Conservation (phyloP, 92 coral and sea anemone genomes). For the Epizoanthus stellaris region DNA sequence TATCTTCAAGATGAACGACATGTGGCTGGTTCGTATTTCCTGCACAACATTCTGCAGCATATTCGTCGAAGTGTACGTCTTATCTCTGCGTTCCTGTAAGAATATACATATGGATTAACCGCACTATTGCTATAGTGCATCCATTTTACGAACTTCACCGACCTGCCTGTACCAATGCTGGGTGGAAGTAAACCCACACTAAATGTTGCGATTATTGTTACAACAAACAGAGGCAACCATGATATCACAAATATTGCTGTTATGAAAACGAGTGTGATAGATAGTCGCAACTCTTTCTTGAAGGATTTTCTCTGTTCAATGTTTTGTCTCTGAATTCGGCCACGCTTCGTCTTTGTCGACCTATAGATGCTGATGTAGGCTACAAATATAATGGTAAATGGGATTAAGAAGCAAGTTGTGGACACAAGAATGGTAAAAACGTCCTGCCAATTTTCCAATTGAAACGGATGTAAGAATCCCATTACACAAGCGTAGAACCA, state of each 20-base stretch:
- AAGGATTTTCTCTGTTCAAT: conserved; percentile 46
- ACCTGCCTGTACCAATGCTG: conserved; percentile 58
- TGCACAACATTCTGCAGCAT: conserved; percentile 49
- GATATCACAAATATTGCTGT: conserved; percentile 78
- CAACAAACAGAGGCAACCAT: conserved; percentile 82
- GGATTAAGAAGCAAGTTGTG: conserved; percentile 71
- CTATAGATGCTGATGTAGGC: conserved; percentile 71
- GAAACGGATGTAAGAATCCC: conserved; percentile 79
- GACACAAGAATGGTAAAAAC: conserved; percentile 75
- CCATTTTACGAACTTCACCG: conserved; percentile 81
- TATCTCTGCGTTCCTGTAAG: conserved; percentile 83
- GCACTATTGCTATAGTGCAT: conserved; percentile 92
- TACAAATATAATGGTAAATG: conserved; percentile 64
- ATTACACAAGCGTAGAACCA: conserved; percentile 79
- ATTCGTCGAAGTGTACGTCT: conserved; percentile 60
- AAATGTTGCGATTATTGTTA: conserved; percentile 71
- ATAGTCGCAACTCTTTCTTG: conserved; percentile 71
- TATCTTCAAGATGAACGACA: background rate
- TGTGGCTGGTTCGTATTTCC: conserved; percentile 18
- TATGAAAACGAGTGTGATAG: conserved; percentile 77
- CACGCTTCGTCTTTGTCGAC: conserved; percentile 25
- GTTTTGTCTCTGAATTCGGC: conserved; percentile 31
- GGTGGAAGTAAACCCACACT: conserved; percentile 59
- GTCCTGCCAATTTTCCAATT: conserved; percentile 67
- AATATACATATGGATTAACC: conserved; percentile 81